Conservation (phyloP, 2,797 vertebrate genomes). For the Peromyscus aztecus region DNA sequence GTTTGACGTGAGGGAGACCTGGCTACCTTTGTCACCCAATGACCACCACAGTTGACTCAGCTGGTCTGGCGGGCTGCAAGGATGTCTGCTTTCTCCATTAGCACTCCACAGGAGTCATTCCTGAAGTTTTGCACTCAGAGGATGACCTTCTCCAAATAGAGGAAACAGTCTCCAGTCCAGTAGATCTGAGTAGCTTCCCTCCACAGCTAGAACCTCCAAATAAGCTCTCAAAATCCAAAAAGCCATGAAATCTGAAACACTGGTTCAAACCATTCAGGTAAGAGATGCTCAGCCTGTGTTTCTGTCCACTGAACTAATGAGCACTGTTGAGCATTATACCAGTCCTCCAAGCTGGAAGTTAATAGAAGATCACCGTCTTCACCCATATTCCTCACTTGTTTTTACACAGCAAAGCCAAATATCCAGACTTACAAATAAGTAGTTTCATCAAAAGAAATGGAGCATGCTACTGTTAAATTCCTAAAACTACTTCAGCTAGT, state of each 20-base stretch:
- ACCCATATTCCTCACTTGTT: not conserved
- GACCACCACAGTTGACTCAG: not conserved
- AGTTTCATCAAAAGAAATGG: slow-evolving; percentile 40
- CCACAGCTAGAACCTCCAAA: not conserved
- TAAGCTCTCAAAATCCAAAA: not conserved
- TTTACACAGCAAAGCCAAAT: slow-evolving; percentile 23
- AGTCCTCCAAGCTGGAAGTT: not conserved
- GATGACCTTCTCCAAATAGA: too few species aligned
- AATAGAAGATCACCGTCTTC: not conserved
- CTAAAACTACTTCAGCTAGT: slow-evolving; percentile 2
- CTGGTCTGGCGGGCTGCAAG: not conserved
- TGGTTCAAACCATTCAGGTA: not conserved
- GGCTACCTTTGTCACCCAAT: not conserved
- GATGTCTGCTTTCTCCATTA: not conserved
- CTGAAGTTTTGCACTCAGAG: not conserved
- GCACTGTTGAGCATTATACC: not conserved
- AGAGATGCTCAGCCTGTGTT: not conserved
- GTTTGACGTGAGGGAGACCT: not conserved
- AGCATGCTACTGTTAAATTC: not conserved
- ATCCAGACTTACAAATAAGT: not conserved
- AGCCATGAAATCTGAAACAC: not conserved
- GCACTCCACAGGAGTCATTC: not conserved
- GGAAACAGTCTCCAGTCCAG: not conserved
- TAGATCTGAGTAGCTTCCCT: not conserved
- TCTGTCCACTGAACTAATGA: not conserved